Evolutionary conservation across 2,113 vertebrate species (phyloP).

Genomic region (Rallus limicola): DNA sequence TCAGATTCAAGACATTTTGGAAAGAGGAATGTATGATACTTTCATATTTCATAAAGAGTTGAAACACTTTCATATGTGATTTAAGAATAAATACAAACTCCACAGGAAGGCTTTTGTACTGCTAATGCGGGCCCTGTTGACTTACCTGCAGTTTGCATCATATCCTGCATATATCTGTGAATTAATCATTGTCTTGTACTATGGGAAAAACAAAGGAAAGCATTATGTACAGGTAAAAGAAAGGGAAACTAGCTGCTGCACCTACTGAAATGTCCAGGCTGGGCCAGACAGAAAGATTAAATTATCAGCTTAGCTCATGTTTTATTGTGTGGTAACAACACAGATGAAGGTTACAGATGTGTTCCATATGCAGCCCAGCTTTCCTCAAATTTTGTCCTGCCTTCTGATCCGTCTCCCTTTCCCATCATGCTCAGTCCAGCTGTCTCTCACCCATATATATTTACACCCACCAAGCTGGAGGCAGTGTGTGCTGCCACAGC

Average conservation of each 20-base stretch:
- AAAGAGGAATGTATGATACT: neutral
- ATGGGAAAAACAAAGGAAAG: neutral
- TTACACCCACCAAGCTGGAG: neutral
- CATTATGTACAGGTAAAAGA: neutral
- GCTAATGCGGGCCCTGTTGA: neutral
- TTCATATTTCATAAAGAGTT: neutral
- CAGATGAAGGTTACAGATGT: neutral
- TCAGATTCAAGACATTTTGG: neutral
- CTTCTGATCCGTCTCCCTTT: neutral
- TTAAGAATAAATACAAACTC: neutral
- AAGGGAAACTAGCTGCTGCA: neutral
- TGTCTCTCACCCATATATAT: neutral
- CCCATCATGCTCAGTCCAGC: neutral
- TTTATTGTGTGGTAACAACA: neutral
- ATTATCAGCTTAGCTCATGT: neutral
- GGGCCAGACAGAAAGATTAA: neutral
- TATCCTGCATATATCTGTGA: neutral
- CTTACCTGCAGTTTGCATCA: neutral
- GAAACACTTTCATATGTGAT: neutral
- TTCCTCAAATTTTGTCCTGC: neutral
- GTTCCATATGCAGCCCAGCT: neutral
- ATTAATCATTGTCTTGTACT: neutral
- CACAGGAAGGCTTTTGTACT: neutral
- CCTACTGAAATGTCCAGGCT: neutral
- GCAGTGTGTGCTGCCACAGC: fast-evolving